Percentiles rank a stretch among this genome's conserved stretches.
Conservation (phyloP, 2,888 invertebrate species). For the Blomia tropicalis region DNA sequence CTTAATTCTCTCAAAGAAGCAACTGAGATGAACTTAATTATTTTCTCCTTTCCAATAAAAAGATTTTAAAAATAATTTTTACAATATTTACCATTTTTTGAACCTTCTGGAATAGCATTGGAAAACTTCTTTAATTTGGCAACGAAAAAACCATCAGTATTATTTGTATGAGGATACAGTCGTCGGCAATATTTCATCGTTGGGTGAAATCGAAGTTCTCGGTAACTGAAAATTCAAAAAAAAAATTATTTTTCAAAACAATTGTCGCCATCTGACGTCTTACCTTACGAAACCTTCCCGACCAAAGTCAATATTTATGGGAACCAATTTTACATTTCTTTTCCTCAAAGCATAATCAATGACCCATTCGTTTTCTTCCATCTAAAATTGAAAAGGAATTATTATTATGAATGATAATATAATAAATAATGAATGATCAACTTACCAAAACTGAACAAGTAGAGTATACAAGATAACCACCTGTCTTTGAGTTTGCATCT, state of each 20-base stretch:
- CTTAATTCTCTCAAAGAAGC: too few relatives aligned
- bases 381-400: constrained; percentile 39
- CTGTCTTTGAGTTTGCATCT: constrained; percentile 73
- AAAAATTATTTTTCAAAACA: neutral
- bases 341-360: constrained; percentile 85
- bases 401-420: neutral
- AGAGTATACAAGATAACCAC: constrained; percentile 92
- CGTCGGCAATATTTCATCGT: constrained; percentile 68
- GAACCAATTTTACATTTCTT: constrained; percentile 72
- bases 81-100: too few relatives aligned
- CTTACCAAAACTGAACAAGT: constrained; percentile 80
- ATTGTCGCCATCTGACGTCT: constrained; percentile 24
- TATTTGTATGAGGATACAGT: constrained; percentile 94
- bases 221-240: constrained; percentile 35
- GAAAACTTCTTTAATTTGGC: constrained; percentile 94
- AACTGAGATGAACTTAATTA: neutral
- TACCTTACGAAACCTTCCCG: constrained; percentile 79
- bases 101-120: constrained; percentile 41
- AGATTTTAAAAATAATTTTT: too few relatives aligned
- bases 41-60: too few relatives aligned
- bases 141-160: constrained; percentile 98
- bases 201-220: constrained; percentile 59
- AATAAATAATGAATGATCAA: constrained; percentile 9
- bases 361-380: constrained; percentile 97
- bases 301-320: constrained; percentile 86